Conservation (phyloP, 2,888 invertebrate species). For the Ophion slaviceki region DNA sequence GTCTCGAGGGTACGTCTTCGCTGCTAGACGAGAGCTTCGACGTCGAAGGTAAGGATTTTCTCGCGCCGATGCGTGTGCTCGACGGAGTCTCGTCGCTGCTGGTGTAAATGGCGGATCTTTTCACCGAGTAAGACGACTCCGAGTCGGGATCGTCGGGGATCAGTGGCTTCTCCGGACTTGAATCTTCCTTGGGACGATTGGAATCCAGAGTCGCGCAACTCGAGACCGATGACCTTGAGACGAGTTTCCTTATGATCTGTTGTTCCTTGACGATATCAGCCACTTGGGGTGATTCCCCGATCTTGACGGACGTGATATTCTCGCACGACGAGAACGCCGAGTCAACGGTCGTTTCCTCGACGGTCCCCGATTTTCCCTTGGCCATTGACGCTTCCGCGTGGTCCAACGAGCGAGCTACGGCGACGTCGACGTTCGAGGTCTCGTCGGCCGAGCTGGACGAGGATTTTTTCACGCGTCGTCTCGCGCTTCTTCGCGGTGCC, state of each 20-base stretch:
- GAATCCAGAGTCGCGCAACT: neutral
- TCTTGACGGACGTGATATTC: neutral
- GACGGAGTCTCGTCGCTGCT: neutral
- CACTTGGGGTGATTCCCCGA: neutral
- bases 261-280: neutral
- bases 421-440: neutral
- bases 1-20: neutral
- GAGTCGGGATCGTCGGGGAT: neutral
- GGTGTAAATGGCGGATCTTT: neutral
- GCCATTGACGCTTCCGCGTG: neutral
- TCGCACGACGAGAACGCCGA: neutral
- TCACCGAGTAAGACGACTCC: neutral
- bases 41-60: neutral
- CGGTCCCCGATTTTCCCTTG: neutral
- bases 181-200: neutral
- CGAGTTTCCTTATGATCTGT: slow-evolving; percentile 28
- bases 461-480: neutral
- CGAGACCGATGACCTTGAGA: slow-evolving; percentile 32
- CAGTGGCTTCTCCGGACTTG: neutral
- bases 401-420: neutral
- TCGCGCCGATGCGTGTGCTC: neutral
- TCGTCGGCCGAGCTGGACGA: slow-evolving; percentile 6
- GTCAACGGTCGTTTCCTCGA: neutral
- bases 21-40: neutral
- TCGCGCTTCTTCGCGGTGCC: neutral